phyloP scores from a whole-genome alignment of 2,888 invertebrate species.

The Clusia tigrina region DNA sequence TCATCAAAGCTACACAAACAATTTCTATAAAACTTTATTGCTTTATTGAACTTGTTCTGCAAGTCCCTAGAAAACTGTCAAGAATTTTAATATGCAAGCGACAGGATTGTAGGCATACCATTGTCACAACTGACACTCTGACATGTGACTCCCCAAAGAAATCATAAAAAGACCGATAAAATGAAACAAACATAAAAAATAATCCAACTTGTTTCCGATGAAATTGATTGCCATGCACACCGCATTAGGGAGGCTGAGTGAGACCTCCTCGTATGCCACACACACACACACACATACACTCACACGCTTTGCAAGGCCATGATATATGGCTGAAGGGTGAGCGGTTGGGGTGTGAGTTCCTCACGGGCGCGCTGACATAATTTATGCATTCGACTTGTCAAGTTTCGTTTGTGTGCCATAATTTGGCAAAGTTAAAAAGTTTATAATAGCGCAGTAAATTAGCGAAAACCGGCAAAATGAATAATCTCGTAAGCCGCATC shows the following conservation, averaged over 20 bases:
- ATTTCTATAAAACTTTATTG: too few species aligned
- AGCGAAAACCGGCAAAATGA: not conserved
- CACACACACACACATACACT: too few species aligned
- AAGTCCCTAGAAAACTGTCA: too few species aligned
- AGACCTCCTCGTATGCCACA: too few species aligned
- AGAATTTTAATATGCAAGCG: too few species aligned
- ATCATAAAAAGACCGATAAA: not conserved
- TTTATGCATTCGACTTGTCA: slow-evolving; percentile 49
- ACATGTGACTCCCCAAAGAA: slow-evolving; percentile 8
- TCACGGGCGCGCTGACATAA: slow-evolving; percentile 34
- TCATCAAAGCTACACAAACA: too few species aligned
- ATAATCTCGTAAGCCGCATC: not conserved
- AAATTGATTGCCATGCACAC: not conserved
- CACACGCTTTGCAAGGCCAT: too few species aligned
- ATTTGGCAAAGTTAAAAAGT: not conserved
- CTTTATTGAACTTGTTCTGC: too few species aligned
- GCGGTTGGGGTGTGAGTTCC: not conserved
- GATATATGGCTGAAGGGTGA: too few species aligned
- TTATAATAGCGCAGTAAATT: not conserved
- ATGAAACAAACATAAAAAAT: not conserved
- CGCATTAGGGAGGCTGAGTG: not conserved
- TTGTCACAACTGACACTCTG: not conserved
- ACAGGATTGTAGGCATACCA: too few species aligned
- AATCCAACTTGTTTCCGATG: not conserved
- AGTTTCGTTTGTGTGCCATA: slow-evolving; percentile 13